Conservation (phyloP, 2,113 vertebrate genomes). For the Astur gentilis region DNA sequence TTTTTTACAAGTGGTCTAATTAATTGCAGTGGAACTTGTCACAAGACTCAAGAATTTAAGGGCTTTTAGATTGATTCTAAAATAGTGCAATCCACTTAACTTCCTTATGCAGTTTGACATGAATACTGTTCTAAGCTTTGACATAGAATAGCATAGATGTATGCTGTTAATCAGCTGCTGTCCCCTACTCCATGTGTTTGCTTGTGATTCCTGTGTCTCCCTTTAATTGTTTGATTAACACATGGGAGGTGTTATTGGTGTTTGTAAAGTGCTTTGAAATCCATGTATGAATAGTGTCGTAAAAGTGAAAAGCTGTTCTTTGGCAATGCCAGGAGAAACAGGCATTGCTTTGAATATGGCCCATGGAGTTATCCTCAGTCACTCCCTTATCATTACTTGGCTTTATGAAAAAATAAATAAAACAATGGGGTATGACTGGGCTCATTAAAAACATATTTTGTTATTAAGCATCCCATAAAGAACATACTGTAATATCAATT, state of each 20-base stretch:
- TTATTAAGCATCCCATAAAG: constrained; percentile 12
- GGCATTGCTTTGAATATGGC: not conserved
- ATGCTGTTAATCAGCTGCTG: not conserved
- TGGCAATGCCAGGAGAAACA: not conserved
- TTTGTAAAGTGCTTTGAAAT: not conserved
- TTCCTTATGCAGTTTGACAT: not conserved
- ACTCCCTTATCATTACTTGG: not conserved
- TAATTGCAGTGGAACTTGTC: not conserved
- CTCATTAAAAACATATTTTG: constrained; percentile 42
- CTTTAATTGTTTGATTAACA: not conserved
- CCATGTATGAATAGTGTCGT: accelerated
- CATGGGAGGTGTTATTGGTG: not conserved
- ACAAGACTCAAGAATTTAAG: not conserved
- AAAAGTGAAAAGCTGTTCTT: not conserved
- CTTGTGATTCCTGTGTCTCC: not conserved
- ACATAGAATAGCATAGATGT: not conserved
- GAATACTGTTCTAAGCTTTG: not conserved
- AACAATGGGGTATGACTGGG: constrained; percentile 19
- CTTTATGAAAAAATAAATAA: constrained; percentile 44
- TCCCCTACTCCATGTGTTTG: not conserved
- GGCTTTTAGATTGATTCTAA: not conserved
- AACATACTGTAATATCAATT: constrained; percentile 34
- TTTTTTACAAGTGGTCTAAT: not conserved
- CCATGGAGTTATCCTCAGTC: not conserved
- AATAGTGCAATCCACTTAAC: not conserved